Evolutionary conservation across 2,888 invertebrate species (phyloP), one percentile per base, ranked within the genome.

Genomic region (Eugnorisma glareosa): DNA sequence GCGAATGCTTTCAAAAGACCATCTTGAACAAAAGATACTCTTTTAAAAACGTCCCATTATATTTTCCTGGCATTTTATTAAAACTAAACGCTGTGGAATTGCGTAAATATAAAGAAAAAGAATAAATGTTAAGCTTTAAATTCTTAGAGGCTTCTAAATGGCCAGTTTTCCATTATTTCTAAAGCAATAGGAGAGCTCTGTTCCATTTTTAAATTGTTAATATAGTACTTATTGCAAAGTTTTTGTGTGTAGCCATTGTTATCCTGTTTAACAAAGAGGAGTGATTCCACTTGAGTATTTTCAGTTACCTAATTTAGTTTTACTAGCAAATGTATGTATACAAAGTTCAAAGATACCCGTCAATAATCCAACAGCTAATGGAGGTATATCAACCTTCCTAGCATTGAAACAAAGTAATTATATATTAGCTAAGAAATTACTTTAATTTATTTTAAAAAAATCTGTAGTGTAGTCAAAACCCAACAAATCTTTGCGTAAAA

Each of bases 41-140:
- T 86, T 74, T 75, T 45, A 77, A 80, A 85, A 76, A 82, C 24
- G 70, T 67, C 61, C 74, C 74, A 71, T 86, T 84, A 80, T 84
- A 84, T 83, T 88, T 88, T 63, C 54, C 59, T 73, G 43, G 61
- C 80, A 78, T 86, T 88, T 86, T 87, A 86, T 88, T 88, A 86
- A 82, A 87, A 87, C 86, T 88, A 88, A 87, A 87, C 81, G 82
- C 77, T 68, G 78, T 81, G 86, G 84, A 86, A 88, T 87, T 87
- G 73, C 75, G 82, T 84, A 82, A 84, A 81, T 82, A 84, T 70
- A 88, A 86, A 76, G 86, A 78, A 68, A 79, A 78, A 81, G 37
- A 84, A 82, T 78, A 67, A 81, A 86, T 81, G 70, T 68, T 71
- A 73, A 82, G 87, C 79, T 81, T 72, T 71, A 77, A 83, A 83